Conservation (phyloP, 1,140 invertebrate species). For the Lamellibrachia luymesi region DNA sequence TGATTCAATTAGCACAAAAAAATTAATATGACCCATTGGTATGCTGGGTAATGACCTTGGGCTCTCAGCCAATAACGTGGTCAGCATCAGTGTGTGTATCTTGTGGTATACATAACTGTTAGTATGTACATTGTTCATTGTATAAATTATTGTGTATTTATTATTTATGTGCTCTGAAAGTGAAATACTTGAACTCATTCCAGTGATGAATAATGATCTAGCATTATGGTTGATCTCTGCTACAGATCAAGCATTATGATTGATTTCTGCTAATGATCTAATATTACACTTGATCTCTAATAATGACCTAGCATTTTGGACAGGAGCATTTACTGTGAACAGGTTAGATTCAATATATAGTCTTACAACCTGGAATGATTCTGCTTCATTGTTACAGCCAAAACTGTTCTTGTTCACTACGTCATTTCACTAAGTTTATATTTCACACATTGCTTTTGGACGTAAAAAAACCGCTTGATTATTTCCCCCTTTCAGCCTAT, state of each 20-base stretch:
- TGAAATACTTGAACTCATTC: neutral
- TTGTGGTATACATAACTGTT: neutral
- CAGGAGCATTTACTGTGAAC: neutral
- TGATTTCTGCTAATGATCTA: too few relatives aligned
- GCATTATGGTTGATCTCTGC: neutral
- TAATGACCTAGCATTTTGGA: neutral
- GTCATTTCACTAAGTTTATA: neutral
- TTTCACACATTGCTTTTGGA: neutral
- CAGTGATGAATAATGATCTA: neutral
- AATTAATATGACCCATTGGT: neutral
- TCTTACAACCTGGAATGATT: neutral
- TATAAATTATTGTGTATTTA: neutral
- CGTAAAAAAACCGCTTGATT: neutral
- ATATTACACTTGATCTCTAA: too few relatives aligned
- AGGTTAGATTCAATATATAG: neutral
- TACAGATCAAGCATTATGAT: neutral
- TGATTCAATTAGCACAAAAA: neutral
- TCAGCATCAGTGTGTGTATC: neutral
- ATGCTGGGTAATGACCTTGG: neutral
- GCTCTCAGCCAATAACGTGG: neutral
- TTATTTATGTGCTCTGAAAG: neutral
- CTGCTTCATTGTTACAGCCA: neutral
- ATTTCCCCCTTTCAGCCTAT: neutral
- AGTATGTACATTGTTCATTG: neutral
- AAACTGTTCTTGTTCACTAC: too few relatives aligned